Conservation (phyloP, 1,140 invertebrate genomes). For the Drosophila parabipectinata region DNA sequence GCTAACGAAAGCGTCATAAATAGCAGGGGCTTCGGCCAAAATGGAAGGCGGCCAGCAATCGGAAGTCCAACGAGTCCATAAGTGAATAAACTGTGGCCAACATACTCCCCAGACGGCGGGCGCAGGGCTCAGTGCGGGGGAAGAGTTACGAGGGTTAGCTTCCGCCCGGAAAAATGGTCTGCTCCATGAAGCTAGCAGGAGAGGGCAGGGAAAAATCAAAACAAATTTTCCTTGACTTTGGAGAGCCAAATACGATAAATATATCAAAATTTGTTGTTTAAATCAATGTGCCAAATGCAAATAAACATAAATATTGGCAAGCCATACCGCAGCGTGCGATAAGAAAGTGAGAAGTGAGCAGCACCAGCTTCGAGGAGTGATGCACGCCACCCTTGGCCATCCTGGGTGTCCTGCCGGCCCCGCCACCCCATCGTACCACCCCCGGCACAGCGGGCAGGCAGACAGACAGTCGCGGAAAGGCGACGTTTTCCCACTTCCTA, state of each 20-base stretch:
- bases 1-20: conserved; percentile 31
- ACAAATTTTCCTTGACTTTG: conserved; percentile 58
- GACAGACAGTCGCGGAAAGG: conserved; percentile 58
- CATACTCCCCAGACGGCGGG: conserved; percentile 34
- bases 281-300: conserved; percentile 75
- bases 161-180: conserved; percentile 46
- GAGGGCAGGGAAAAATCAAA: conserved; percentile 34
- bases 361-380: conserved; percentile 21
- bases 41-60: conserved; percentile 45
- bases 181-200: neutral
- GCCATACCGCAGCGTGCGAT: conserved; percentile 51
- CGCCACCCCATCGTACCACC: conserved; percentile 4
- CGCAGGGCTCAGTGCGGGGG: conserved; percentile 12
- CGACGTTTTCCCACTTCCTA: conserved; percentile 66
- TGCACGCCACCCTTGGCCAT: neutral
- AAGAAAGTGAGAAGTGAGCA: conserved; percentile 36
- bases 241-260: conserved; percentile 65
- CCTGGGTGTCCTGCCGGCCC: neutral
- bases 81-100: conserved; percentile 78
- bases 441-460: conserved; percentile 20
- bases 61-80: conserved; percentile 70
- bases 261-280: conserved; percentile 69
- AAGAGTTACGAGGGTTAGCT: conserved; percentile 48
- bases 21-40: conserved; percentile 18
- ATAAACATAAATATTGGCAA: conserved; percentile 77